These are phyloP conservation scores for Hydrozoanthus tunicans DNA, from an alignment of 64 coral and sea anemone species.

Conservation along the genomic window DNA sequence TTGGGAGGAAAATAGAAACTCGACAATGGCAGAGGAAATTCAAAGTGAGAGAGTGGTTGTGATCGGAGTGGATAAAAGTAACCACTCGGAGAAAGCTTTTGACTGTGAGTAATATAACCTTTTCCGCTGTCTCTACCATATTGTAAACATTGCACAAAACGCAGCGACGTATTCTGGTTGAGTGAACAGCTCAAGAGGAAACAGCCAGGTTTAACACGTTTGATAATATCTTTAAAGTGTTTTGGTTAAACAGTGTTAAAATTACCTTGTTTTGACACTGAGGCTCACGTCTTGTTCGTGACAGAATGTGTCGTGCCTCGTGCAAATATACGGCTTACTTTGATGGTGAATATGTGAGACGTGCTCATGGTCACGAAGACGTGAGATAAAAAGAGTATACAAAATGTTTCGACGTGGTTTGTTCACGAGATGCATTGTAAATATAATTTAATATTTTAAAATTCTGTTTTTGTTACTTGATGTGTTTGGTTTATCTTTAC, in stretches of 20 bases:
- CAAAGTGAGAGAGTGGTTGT: neutral
- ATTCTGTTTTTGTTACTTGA: no score
- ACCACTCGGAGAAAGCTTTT: slow-evolving; percentile 43
- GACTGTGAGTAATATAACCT: slow-evolving; percentile 11
- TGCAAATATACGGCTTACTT: no score
- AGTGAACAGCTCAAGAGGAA: neutral
- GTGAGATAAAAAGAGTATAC: no score
- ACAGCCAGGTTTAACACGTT: neutral
- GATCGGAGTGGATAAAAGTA: slow-evolving; percentile 12
- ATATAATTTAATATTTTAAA: no score
- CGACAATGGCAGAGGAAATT: slow-evolving; percentile 10
- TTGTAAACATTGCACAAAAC: neutral
- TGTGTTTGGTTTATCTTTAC: no score
- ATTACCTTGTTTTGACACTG: neutral
- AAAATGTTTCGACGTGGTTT: no score
- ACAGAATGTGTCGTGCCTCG: no score
- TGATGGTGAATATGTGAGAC: no score
- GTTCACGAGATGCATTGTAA: no score
- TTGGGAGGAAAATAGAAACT: neutral
- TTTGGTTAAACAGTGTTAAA: neutral
- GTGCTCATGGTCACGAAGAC: no score
- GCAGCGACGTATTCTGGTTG: neutral
- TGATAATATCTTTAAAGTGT: neutral
- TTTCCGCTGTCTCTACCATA: neutral
- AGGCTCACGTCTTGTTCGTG: no score